Evolutionary conservation across 2,113 vertebrate species (phyloP), one percentile per base, ranked within the genome.

Genomic region (Sphyrna mokarran): DNA sequence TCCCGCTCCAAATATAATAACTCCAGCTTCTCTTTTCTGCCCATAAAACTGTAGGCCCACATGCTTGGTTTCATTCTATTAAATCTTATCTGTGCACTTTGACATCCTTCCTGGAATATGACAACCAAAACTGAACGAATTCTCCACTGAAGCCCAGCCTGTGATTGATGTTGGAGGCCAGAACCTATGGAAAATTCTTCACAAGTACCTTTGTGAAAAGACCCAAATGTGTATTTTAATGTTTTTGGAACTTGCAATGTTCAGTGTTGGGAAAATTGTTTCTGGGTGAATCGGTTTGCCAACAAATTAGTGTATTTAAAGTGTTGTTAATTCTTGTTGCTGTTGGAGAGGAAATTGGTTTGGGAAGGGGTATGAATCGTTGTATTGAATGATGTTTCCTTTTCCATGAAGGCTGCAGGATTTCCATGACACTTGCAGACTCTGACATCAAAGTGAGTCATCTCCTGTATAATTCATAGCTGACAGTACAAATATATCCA

Each of bases 381-480:
- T 70, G 69, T 23, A 61, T 94, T 40, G n/a, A 69, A 40, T 70
- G 68, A 95, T 5, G 93, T 14, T 48, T 43, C 54, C 63, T 20
- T 29, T 68, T 66, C 26, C 68, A 16, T 43, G 23, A 58, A 89
- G 48, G 48, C 86, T 48, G 48, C 48, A 48, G 68, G 93, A 95
- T 95, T 70, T 95, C 93, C 93, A 29, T 29, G 66, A 72, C 66
- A 95, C 69, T 95, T 48, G 61, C 93, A 43, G 68, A 23, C 63
- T 95, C 68, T 95, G 68, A 40, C 93, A 95, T 95, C 9, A 10
- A 11, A 40, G 68, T 95, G 93, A 95, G 20, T 95, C 93, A 95
- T 95, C 66, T 93, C 23, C 93, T 95, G 37, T 95, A 70, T 95
- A 95, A 70, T 95, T 95, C 93, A 70, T 95, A 70, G 37, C 90